Evolutionary conservation across 2,113 vertebrate genomes (phyloP).

Genomic region (Dolichallabes microphthalmus): DNA sequence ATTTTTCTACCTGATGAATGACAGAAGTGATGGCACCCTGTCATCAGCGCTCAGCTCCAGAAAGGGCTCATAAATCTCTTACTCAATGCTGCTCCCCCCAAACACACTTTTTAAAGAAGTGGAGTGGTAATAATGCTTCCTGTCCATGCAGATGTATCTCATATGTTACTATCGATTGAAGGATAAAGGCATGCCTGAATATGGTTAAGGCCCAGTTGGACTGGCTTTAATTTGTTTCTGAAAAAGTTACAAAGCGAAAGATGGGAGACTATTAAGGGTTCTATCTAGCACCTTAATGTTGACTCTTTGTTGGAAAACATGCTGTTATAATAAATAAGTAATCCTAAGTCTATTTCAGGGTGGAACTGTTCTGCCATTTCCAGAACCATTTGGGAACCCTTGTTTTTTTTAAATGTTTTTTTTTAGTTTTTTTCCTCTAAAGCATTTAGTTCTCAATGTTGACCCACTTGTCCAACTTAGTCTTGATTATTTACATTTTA

Average conservation of each 20-base stretch:
- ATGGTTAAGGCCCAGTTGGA: background rate
- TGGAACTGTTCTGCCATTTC: background rate
- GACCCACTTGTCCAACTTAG: background rate
- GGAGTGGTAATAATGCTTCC: conserved; percentile 14
- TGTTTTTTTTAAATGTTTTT: no score
- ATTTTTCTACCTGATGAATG: conserved; percentile 69
- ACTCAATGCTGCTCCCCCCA: conserved; percentile 59
- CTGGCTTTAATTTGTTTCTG: background rate
- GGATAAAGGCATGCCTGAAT: conserved; percentile 24
- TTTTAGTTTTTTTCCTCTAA: no score
- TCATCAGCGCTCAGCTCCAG: conserved; percentile 56
- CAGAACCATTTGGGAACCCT: background rate
- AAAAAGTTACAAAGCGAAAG: background rate
- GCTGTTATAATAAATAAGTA: no score
- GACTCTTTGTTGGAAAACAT: no score
- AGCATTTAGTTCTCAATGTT: background rate
- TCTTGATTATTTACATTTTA: background rate
- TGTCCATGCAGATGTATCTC: background rate
- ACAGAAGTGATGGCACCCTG: conserved; percentile 61
- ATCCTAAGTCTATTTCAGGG: no score
- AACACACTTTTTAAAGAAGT: background rate
- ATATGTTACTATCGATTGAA: background rate
- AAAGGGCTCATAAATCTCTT: conserved; percentile 62
- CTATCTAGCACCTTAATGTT: background rate
- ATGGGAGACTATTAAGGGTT: background rate